These are phyloP conservation scores for Galemys pyrenaicus DNA, from an alignment of 2,113 vertebrate genomes.

Conservation along the genomic window DNA sequence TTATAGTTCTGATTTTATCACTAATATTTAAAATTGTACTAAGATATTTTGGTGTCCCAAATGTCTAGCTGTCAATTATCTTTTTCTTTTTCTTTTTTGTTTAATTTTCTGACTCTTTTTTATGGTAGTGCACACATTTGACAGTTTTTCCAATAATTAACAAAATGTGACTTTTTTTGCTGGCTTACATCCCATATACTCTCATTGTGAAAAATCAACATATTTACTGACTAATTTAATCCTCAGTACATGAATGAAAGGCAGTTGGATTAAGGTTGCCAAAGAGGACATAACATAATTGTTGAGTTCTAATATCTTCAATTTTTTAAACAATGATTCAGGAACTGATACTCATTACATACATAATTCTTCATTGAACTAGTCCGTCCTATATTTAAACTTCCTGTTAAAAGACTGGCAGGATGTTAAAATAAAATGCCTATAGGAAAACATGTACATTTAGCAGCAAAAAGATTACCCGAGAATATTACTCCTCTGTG, in stretches of 20 bases:
- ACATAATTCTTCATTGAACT: not conserved
- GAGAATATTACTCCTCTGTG: not conserved
- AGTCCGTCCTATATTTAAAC: not conserved
- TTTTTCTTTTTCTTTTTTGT: not conserved
- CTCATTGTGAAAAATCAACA: not conserved
- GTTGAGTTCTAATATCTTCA: not conserved
- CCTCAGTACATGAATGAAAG: not conserved
- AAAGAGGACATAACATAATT: not conserved
- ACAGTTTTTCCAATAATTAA: constrained; percentile 1
- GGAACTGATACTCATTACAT: not conserved
- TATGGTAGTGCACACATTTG: not conserved
- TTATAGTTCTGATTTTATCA: not conserved
- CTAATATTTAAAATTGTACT: not conserved
- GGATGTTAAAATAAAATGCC: constrained; percentile 23
- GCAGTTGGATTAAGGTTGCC: not conserved
- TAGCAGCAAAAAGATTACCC: not conserved
- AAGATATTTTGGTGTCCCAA: not conserved
- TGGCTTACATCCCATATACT: not conserved
- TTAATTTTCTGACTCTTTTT: not conserved
- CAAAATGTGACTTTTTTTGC: not conserved
- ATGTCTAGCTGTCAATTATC: not conserved
- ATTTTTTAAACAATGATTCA: not conserved
- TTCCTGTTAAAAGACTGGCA: not conserved
- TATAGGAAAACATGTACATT: not conserved
- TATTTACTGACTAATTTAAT: not conserved